Evolutionary conservation across 1,140 invertebrate genomes (phyloP).

Genomic region (Drosophila lacteicornis): DNA sequence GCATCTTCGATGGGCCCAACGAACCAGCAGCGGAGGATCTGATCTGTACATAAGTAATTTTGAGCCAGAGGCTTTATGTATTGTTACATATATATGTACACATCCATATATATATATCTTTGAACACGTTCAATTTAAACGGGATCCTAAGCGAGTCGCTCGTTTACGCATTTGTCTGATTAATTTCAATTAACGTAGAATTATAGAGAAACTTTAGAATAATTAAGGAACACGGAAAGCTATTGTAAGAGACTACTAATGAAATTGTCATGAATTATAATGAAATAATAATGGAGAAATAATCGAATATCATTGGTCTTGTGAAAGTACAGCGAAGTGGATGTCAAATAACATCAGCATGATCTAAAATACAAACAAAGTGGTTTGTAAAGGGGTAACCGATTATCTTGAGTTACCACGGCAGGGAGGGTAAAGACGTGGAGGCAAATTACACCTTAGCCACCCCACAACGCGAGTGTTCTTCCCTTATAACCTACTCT

Average conservation of each 20-base stretch:
- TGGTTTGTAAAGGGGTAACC: slow-evolving; percentile 1
- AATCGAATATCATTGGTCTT: too few species aligned
- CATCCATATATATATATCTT: background rate
- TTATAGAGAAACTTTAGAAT: too few species aligned
- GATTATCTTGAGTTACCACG: background rate
- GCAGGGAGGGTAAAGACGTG: slow-evolving; percentile 4
- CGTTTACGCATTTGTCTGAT: too few species aligned
- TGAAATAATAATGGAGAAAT: too few species aligned
- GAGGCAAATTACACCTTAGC: slow-evolving; percentile 1
- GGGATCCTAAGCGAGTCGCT: too few species aligned
- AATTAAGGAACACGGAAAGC: too few species aligned
- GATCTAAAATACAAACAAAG: background rate
- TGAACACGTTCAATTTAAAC: background rate
- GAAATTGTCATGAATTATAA: too few species aligned
- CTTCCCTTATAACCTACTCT: background rate
- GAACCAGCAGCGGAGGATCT: slow-evolving; percentile 8
- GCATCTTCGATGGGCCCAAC: slow-evolving; percentile 5
- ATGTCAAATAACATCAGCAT: background rate
- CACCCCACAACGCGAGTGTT: background rate
- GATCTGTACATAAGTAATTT: background rate
- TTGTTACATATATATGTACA: background rate
- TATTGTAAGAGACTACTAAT: too few species aligned
- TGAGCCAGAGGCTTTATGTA: background rate
- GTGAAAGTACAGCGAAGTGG: background rate
- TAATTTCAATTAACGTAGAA: too few species aligned